Evolutionary conservation across 1,140 invertebrate species (phyloP).

Genomic region (Saccostrea cuccullata): DNA sequence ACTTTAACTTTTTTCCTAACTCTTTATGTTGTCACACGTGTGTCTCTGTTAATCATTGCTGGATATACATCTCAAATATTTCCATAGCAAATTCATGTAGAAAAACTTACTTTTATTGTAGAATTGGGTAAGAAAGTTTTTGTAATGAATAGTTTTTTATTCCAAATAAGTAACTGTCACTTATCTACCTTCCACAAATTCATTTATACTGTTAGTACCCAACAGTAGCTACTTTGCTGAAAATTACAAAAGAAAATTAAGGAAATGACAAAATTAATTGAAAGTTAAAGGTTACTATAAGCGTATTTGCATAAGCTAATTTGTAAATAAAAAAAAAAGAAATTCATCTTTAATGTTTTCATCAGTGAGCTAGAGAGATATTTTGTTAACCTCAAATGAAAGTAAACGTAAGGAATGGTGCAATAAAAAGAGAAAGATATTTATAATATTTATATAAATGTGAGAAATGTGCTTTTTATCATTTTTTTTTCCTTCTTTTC

Average conservation of each 20-base stretch:
- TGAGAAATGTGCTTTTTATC: background rate
- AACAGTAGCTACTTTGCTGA: background rate
- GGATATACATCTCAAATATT: background rate
- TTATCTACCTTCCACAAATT: background rate
- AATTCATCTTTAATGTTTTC: no score
- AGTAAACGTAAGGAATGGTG: no score
- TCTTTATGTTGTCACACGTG: background rate
- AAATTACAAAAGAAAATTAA: no score
- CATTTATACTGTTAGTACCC: background rate
- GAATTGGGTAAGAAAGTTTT: background rate
- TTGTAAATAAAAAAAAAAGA: no score
- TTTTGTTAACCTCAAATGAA: no score
- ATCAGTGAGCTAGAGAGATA: no score
- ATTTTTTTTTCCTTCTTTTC: background rate
- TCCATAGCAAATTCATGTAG: background rate
- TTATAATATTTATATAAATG: no score
- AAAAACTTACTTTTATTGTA: background rate
- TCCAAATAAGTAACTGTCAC: no score
- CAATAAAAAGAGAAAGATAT: no score
- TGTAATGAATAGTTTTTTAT: background rate
- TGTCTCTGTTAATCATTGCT: background rate
- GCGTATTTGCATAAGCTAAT: no score
- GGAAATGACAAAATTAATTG: no score
- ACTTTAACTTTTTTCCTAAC: background rate
- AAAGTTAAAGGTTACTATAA: no score